Conservation (phyloP, 1,140 invertebrate genomes). For the Drosophila nigromelanica region DNA sequence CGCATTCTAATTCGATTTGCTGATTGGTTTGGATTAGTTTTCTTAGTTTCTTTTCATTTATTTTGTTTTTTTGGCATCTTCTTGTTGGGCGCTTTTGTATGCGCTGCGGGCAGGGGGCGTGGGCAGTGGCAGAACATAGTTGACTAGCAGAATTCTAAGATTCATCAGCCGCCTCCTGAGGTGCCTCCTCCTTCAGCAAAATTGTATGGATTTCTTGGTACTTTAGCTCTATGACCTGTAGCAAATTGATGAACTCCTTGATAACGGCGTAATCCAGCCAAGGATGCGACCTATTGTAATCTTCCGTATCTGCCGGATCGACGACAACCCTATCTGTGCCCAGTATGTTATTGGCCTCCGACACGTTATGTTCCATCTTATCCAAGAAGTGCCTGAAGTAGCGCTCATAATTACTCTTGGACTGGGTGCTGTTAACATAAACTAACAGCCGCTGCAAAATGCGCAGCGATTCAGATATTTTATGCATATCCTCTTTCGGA, state of each 20-base stretch:
- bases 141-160: too few relatives aligned
- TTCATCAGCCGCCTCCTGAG: background rate
- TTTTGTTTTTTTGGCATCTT: constrained; percentile 37
- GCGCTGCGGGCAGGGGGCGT: too few relatives aligned
- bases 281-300: background rate
- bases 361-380: constrained; percentile 32
- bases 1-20: background rate
- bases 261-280: background rate
- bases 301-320: background rate
- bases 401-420: background rate
- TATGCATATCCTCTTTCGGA: constrained; percentile 11
- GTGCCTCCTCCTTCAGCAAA: too few relatives aligned
- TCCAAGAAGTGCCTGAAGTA: constrained; percentile 10
- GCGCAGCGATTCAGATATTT: constrained; percentile 30
- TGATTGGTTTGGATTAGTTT: background rate
- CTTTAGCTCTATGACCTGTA: constrained; percentile 25
- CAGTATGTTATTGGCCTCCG: background rate
- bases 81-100: constrained; percentile 1
- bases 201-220: constrained; percentile 25
- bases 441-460: constrained; percentile 14
- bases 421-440: background rate
- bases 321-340: background rate
- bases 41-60: background rate
- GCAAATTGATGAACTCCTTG: constrained; percentile 36
- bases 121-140: background rate